Evolutionary conservation across 2,113 vertebrate genomes (phyloP), one percentile per base, ranked within the genome.

Genomic region (Urocynchramus pylzowi): DNA sequence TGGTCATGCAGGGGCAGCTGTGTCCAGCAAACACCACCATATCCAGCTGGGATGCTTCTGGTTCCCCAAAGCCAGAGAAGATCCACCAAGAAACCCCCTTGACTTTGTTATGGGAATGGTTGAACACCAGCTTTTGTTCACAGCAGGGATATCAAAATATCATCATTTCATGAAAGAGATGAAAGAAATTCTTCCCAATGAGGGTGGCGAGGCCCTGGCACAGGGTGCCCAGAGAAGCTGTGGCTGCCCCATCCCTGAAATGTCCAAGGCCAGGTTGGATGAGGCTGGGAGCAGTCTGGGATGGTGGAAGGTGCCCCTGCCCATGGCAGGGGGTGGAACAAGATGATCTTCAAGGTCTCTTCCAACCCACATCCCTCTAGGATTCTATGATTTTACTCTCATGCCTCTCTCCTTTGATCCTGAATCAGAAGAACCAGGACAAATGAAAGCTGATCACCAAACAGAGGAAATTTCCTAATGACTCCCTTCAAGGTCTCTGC

Each of bases 1-100:
- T 2, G 11, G 27, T 6, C 6, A 0, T 5, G 2, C 31, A 7
- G 33, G 39, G 45, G 35, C 16, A 78, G 39, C 28, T 1, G 1
- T 21, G 33, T 49, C 60, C 70, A 45, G 31, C 16, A 69, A 74
- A 45, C 1, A 1, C 8, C 54, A 33, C 37, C 76, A 41, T 2
- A 3, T 52, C 41, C 76, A 42, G 26, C 20, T 26, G 52, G 35
- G 28, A 64, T 33, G 19, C 12, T 70, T 41, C 56, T 44, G 23
- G 5, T 3, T 76, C 30, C 35, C 57, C 30, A 22, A 41, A 67
- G 23, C 4, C 39, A 23, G 28, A 42, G 47, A 76, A 61, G 23
- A 52, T 10, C 31, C 35, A 59, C 53, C 42, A 23, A 71, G 53
- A 76, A 84, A 45, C 2, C 2, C 3, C 14, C 44, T 68, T 33